Evolutionary conservation across 2,113 vertebrate species (phyloP), one percentile per base, ranked within the genome.

Genomic region (Glaucomys volans): DNA sequence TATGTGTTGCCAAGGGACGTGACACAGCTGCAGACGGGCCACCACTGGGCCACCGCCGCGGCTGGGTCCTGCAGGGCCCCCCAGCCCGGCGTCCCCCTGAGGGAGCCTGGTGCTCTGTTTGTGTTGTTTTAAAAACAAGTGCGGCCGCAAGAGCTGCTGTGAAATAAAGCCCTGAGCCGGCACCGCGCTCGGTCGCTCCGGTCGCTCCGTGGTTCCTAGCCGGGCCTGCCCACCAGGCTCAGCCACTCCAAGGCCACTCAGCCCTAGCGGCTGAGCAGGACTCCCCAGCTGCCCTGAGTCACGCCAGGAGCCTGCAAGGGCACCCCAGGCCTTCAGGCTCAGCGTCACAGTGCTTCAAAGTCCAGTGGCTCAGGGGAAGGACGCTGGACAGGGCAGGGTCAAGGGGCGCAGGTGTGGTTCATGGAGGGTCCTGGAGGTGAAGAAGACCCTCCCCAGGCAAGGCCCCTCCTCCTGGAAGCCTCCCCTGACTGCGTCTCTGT

Each of bases 31-130:
- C 0, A 4, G 9, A 30, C 35, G 4, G 11, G n/a, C 50, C 26
- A 0, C 32, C 20, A 0, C 4, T 2, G 5, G 0, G 4, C 26
- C 4, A 1, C 22, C 42, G 22, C 54, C 10, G 12, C 12, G 4
- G 64, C 64, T 35, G 17, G 32, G 42, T 13, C 59, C 59, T 13
- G 5, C 47, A 6, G 2, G 2, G 18, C 22, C 42, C 10, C 3
- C 42, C 69, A 0, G 30, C 64, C 13, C 8, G 0, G 0, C 3
- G 35, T 54, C 30, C 16, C 1, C 2, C 1, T 2, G n/a, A 20
- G 5, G 8, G 10, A 0, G 1, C 57, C 30, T 54, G 54, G 17
- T 54, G 14, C 17, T 54, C 18, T 18, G 16, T 52, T 52, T 12
- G 3, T 54, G 14, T 54, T 54, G 20, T 26, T 59, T 32, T 82